These are phyloP conservation scores for Podarcis siculus DNA, from an alignment of 2,797 vertebrate genomes.

Conservation along the genomic window DNA sequence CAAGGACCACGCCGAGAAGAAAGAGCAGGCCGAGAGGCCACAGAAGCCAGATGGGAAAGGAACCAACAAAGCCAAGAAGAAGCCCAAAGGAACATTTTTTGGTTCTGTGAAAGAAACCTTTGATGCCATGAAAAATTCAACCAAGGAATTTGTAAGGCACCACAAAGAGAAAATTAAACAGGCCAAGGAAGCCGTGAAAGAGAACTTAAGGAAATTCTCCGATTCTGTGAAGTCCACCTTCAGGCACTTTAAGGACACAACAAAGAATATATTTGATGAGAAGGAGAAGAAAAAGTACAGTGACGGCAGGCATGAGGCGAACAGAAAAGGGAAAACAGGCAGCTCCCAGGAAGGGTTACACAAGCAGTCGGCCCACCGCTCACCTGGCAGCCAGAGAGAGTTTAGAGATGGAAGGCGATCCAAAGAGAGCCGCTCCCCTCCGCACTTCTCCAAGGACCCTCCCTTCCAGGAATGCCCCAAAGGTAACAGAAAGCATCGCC, in stretches of 20 bases:
- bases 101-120: conserved; percentile 94
- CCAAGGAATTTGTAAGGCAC: conserved; percentile 96
- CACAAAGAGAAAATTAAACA: conserved; percentile 99
- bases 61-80: conserved; percentile 78
- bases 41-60: conserved; percentile 68
- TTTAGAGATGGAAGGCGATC: conserved; percentile 54
- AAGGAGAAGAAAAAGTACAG: conserved; percentile 76
- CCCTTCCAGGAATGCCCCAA: conserved; percentile 51
- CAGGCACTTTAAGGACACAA: conserved; percentile 92
- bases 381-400: conserved; percentile 65
- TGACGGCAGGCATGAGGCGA: conserved; percentile 72
- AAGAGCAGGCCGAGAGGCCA: conserved; percentile 73
- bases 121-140: conserved; percentile 97
- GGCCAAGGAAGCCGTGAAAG: conserved; percentile 96
- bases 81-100: conserved; percentile 84
- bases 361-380: conserved; percentile 72
- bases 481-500: conserved; percentile 55
- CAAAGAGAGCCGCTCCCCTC: conserved; percentile 28
- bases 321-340: conserved; percentile 73
- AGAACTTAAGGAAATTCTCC: conserved; percentile 95
- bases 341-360: conserved; percentile 66
- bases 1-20: conserved; percentile 86
- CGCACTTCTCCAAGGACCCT: conserved; percentile 54
- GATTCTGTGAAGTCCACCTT: conserved; percentile 97
- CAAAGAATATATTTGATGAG: conserved; percentile 88